phyloP scores from a whole-genome alignment of 2,113 vertebrate species.

The Eclectus roratus region DNA sequence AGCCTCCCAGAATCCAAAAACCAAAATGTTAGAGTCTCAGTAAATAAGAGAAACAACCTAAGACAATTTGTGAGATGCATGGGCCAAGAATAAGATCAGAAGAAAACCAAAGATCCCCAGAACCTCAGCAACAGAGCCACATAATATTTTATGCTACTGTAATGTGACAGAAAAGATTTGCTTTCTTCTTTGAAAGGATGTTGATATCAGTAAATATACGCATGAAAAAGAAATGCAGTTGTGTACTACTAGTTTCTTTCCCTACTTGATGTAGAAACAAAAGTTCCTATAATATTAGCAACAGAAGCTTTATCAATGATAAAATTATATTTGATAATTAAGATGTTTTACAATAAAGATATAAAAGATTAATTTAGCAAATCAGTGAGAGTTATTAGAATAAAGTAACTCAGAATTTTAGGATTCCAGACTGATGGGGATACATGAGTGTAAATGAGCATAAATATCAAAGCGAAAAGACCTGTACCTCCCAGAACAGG shows the following conservation, averaged over 20 bases:
- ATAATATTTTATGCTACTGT: background rate
- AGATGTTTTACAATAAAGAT: background rate
- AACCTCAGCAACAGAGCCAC: background rate
- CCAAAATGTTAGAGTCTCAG: background rate
- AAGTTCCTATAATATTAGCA: background rate
- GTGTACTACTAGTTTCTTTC: background rate
- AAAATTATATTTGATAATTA: background rate
- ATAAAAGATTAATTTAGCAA: background rate
- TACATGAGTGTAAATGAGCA: background rate
- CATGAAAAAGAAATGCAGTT: background rate
- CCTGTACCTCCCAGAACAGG: background rate
- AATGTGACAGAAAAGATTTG: background rate
- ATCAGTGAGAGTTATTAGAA: background rate
- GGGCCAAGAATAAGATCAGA: background rate
- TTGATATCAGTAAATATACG: background rate
- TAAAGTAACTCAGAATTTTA: background rate
- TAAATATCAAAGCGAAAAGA: background rate
- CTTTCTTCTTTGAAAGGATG: background rate
- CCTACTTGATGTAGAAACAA: background rate
- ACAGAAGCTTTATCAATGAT: background rate
- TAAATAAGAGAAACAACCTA: background rate
- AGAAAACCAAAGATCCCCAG: background rate
- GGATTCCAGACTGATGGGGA: background rate
- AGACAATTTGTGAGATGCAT: background rate
- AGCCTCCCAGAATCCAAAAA: background rate